A percentile compares a stretch with the other conserved stretches of the same genome.
Conservation (phyloP, 2,888 invertebrate genomes). For the Morpho helenor region DNA sequence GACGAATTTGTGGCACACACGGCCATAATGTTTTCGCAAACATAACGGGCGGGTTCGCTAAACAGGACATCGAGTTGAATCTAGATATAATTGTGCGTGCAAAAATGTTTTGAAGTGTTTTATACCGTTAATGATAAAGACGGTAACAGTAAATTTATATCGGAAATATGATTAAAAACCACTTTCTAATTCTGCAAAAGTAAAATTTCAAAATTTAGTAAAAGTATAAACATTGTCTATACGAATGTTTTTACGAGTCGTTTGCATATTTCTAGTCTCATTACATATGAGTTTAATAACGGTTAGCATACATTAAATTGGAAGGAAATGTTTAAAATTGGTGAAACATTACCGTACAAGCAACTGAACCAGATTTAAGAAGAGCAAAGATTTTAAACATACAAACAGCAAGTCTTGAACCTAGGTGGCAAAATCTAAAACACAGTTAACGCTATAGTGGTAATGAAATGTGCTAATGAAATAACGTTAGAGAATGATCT, state of each 20-base stretch:
- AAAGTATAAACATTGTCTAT: neutral
- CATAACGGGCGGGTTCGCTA: constrained; percentile 5
- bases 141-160: constrained; percentile 13
- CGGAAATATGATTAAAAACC: constrained; percentile 11
- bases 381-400: neutral
- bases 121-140: constrained; percentile 16
- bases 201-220: neutral
- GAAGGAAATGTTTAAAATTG: neutral
- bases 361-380: neutral
- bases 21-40: constrained; percentile 12
- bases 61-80: constrained; percentile 19
- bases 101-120: constrained; percentile 19
- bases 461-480: neutral
- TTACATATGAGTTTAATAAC: neutral
- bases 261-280: neutral
- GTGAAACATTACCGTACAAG: neutral
- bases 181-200: neutral
- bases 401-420: neutral
- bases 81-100: constrained; percentile 20
- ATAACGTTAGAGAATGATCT: constrained; percentile 1
- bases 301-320: neutral
- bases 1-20: neutral
- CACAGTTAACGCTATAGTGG: neutral
- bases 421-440: constrained; percentile 3
- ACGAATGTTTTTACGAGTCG: neutral